Percentiles rank a stretch among this genome's conserved stretches.
Evolutionary conservation across 2,888 invertebrate species (phyloP).

Genomic region (Drosophila koepferae): DNA sequence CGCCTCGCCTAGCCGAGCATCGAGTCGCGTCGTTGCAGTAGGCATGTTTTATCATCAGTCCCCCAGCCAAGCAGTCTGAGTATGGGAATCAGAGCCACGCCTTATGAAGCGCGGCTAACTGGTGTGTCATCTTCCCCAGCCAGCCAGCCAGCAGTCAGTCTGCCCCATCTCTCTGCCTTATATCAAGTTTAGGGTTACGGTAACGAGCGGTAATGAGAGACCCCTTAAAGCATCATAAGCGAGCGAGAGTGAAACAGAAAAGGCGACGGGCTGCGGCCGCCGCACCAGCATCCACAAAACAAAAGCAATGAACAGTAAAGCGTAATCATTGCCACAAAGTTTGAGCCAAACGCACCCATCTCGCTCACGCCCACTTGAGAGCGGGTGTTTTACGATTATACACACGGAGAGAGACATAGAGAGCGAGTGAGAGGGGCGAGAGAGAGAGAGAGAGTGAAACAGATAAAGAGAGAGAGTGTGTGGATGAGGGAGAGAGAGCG

Average conservation of each 20-base stretch:
- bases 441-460: neutral
- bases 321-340: slow-evolving; percentile 71
- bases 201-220: slow-evolving; percentile 61
- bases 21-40: slow-evolving; percentile 27
- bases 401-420: slow-evolving; percentile 10
- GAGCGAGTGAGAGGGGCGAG: neutral
- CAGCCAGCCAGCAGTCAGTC: slow-evolving; percentile 22
- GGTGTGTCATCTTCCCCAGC: slow-evolving; percentile 50
- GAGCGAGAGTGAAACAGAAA: slow-evolving; percentile 63
- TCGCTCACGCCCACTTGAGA: slow-evolving; percentile 55
- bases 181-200: slow-evolving; percentile 65
- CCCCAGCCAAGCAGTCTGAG: slow-evolving; percentile 40
- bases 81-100: slow-evolving; percentile 65
- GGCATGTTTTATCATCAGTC: slow-evolving; percentile 35
- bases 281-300: slow-evolving; percentile 45
- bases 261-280: slow-evolving; percentile 12
- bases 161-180: slow-evolving; percentile 1
- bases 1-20: neutral
- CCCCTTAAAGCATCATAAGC: slow-evolving; percentile 38
- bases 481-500: neutral
- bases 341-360: slow-evolving; percentile 46
- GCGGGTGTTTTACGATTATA: slow-evolving; percentile 11
- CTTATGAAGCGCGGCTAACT: slow-evolving; percentile 52
- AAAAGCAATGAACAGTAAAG: slow-evolving; percentile 60
- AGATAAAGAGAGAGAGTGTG: neutral